Evolutionary conservation across 1,140 invertebrate species (phyloP), one percentile per base, ranked within the genome.

Genomic region (Pseudomyrmex gracilis): DNA sequence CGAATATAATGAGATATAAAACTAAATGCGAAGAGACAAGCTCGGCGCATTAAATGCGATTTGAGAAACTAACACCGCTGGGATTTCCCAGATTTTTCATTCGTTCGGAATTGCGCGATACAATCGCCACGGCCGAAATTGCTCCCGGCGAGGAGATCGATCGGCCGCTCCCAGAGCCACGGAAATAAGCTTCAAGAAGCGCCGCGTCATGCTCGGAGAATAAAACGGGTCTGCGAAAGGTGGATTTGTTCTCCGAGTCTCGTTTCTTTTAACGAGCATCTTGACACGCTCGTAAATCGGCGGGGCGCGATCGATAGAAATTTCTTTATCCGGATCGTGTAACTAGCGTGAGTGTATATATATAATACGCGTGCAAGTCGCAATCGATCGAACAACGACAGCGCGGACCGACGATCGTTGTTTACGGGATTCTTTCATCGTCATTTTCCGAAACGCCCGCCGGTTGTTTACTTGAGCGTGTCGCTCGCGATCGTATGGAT

Each of bases 61-160:
- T 55, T 45, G n/a, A 20, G 51, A 24, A 24, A 58, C 64, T 67
- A 70, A 34, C 57, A 24, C 17, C 51, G 47, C 57, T 34, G 53
- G 53, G 49, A 76, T 77, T 47, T 13, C 13, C 13, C 51, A 73
- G 61, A 73, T 86, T 78, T 49, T 61, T 10, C 55, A 22, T 49
- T 49, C 80, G 49, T 61, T 61, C 47, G 49, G 64, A 85, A 85
- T 82, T 82, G 83, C 58, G 15, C n/a, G 24, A 55, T 76, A 85
- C 76, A 77, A 87, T 77, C 55, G 82, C 47, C 74, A 80, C 67
- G 68, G 63, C 57, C 87, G 66, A 70, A 88, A 85, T 82, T 57
- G 71, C 71, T 85, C 20, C 47, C n/a, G 51, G 71, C 58, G 67
- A 88, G 61, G 57, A 78, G 70, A 49, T 84, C 86, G 80, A 77